Evolutionary conservation across 2,888 invertebrate species (phyloP), one percentile per base, ranked within the genome.

Genomic region (Tetanocera ferruginea): DNA sequence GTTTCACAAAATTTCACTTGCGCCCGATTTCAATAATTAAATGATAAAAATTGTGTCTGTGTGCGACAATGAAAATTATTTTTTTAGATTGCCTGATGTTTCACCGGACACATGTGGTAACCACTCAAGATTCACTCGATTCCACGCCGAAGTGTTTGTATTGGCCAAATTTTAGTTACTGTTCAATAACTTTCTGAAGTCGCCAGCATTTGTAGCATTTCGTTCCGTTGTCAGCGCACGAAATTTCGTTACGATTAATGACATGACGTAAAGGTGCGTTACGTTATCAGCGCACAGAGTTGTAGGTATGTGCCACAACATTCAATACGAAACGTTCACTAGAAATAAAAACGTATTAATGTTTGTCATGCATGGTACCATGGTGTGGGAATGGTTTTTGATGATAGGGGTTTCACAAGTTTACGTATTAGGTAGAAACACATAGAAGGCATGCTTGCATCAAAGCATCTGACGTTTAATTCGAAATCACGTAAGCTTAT

Each of bases 101-200:
- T 3, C 43, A 43, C 37, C 31, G 17, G 37, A 34, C 34, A 66
- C 66, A 34, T 66, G 66, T 19, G 19, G 37, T 5, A 34, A 55
- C 19, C 9, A 52, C n/a, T 70, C 34, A 34, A n/a, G 19, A 17
- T n/a, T 25, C 23, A 67, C 43, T 52, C 52, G 17, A 60, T 60
- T 60, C 60, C 17, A 14, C 52, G 6, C 17, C 31, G 51, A 52
- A 14, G 49, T 49, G 17, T n/a, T 70, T 31, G 43, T 23, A 5
- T 70, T 70, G 70, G 52, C 51, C 70, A 28, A 70, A 52, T 70
- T 70, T 52, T 28, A 28, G 28, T 70, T n/a, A 70, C 70, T 70
- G 70, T 17, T 17, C 25, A 23, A 28, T 3, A 23, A 57, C 23
- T 11, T 60, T 43, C 14, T 28, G 49, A 43, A 34, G 23, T 43